phyloP scores from a whole-genome alignment of 2,113 vertebrate genomes.

The Zosterops lateralis region DNA sequence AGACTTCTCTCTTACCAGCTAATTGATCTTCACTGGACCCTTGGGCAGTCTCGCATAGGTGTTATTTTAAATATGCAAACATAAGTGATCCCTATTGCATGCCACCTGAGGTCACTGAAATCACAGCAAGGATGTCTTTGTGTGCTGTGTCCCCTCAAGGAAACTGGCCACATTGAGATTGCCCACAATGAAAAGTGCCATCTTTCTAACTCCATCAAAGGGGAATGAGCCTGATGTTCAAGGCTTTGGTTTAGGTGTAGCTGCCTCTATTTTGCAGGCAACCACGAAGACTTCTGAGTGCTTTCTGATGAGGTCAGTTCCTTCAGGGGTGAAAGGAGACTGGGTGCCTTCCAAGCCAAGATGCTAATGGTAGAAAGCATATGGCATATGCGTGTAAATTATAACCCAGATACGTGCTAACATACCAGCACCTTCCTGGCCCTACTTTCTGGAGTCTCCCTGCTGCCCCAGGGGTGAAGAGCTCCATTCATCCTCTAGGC shows the following conservation, averaged over 20 bases:
- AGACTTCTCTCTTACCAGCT: background rate
- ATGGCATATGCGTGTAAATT: conserved; percentile 11
- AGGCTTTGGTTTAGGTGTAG: background rate
- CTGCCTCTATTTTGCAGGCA: background rate
- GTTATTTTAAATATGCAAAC: background rate
- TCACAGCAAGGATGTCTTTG: background rate
- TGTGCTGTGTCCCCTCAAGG: background rate
- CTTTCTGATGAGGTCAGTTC: conserved; percentile 4
- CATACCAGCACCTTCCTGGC: conserved; percentile 51
- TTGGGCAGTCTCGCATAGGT: conserved; percentile 5
- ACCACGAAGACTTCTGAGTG: background rate
- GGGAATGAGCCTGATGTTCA: background rate
- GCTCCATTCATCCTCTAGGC: conserved; percentile 62
- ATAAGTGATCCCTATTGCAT: background rate
- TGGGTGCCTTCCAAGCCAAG: background rate
- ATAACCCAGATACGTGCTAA: conserved; percentile 46
- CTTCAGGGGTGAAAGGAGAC: conserved; percentile 38
- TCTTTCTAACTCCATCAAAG: background rate
- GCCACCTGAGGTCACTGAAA: conserved; percentile 31
- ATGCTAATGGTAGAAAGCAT: conserved; percentile 37
- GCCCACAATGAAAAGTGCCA: background rate
- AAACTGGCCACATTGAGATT: background rate
- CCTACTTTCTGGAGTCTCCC: conserved; percentile 21
- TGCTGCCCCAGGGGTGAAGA: conserved; percentile 53
- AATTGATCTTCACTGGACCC: conserved; percentile 14